Percentiles rank a stretch among this genome's conserved stretches.
phyloP scores from a whole-genome alignment of 2,797 vertebrate species.

The Urosaurus nigricauda region DNA sequence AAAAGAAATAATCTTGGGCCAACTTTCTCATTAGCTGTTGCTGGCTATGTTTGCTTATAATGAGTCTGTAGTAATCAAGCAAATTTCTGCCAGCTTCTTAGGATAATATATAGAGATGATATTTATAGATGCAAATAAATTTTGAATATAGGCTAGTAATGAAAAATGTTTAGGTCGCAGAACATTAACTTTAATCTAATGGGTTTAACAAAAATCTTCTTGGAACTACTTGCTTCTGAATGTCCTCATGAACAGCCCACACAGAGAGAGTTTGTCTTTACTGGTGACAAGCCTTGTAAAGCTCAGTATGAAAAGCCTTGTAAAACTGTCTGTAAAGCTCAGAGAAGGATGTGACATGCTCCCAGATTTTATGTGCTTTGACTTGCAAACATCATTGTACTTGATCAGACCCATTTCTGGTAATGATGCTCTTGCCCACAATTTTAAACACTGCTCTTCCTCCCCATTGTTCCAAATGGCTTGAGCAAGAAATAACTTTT shows the following conservation, averaged over 20 bases:
- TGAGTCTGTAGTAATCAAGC: neutral
- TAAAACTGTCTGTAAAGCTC: slow-evolving; percentile 23
- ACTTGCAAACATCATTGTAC: neutral
- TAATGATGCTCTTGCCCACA: neutral
- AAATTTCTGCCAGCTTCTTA: neutral
- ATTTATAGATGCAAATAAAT: slow-evolving; percentile 17
- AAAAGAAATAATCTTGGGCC: neutral
- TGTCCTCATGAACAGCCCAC: slow-evolving; percentile 5
- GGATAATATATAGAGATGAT: neutral
- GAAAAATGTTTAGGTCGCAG: slow-evolving; percentile 10
- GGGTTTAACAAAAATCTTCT: slow-evolving; percentile 4
- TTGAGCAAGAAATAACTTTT: neutral
- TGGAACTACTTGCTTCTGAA: neutral
- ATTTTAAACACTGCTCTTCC: no score
- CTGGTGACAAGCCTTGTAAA: slow-evolving; percentile 14
- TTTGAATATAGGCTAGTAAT: slow-evolving; percentile 27
- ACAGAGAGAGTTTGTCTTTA: neutral
- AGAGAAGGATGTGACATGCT: neutral
- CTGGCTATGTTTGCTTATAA: neutral
- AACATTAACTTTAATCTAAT: slow-evolving; percentile 9
- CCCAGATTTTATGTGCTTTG: neutral
- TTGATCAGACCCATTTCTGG: no score
- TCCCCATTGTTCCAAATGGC: neutral
- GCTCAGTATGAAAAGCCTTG: slow-evolving; percentile 1
- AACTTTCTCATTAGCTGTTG: neutral